Evolutionary conservation across 2,888 invertebrate genomes (phyloP).

Genomic region (Hydraecia micacea): DNA sequence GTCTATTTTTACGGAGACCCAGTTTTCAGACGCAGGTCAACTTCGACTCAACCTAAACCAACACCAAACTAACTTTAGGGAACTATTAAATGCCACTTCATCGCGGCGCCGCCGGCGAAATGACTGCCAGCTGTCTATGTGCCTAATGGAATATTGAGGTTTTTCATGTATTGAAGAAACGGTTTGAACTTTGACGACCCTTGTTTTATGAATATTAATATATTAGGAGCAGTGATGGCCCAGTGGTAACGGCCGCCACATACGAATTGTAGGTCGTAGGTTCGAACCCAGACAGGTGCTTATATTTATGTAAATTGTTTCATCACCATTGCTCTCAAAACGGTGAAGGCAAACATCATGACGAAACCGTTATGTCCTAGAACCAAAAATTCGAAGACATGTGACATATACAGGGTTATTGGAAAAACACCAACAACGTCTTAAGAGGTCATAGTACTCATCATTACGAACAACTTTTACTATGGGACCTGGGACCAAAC

Average conservation of each 20-base stretch:
- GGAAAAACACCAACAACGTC: too few species aligned
- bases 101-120: not conserved
- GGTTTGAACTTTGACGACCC: not conserved
- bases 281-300: not conserved
- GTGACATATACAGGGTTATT: too few species aligned
- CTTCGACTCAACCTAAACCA: not conserved
- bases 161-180: not conserved
- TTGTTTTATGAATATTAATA: not conserved
- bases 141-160: not conserved
- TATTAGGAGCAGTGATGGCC: not conserved
- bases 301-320: too few species aligned
- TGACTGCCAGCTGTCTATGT: not conserved
- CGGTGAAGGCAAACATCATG: too few species aligned
- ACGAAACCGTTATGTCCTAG: too few species aligned
- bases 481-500: too few species aligned
- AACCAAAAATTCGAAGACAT: too few species aligned
- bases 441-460: too few species aligned
- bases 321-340: too few species aligned
- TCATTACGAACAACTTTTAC: too few species aligned
- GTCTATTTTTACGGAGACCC: slow-evolving; percentile 36
- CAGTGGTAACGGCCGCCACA: not conserved
- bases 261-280: not conserved
- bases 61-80: slow-evolving; percentile 6
- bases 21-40: slow-evolving; percentile 37
- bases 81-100: not conserved